Evolutionary conservation across 2,888 invertebrate species (phyloP), one percentile per base, ranked within the genome.

Genomic region (Melanargia galathea): DNA sequence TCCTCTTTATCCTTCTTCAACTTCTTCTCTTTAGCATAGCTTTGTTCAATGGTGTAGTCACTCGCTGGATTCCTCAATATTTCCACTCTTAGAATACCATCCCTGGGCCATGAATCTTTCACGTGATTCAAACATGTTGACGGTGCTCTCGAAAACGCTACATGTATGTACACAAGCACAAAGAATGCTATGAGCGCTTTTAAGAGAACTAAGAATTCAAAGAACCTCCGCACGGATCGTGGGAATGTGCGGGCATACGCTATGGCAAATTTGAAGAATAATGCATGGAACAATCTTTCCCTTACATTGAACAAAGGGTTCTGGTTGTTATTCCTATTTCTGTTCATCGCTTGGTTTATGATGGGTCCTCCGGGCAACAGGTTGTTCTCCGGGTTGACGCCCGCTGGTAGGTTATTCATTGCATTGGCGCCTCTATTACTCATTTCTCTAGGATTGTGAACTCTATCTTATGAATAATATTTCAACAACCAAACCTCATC

Each of bases 71-170:
- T 95, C 70, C 94, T 90, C 60, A 96, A 86, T 74, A 98, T 97
- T 89, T 98, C 98, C 13, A 98, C 97, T 68, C 98, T 92, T 18
- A 99, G 92, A 71, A 99, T 97, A 4, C 99, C 99, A 85, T 98
- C 97, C 66, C 97, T 92, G 0, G 99, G 99, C 99, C 99, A 99
- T 11, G 95, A 94, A 71, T 95, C 94, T 79, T 95, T 94, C 35
- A 98, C 94, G 82, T 97, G 95, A 80, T 97, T 95, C 73, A 99
- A 92, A 83, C 99, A 99, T 74, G 97, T 97, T 60, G 97, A 96
- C 7, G 99, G 98, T 66, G 97, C 94, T 77, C 97, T 94, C 51
- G 98, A 97, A 86, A 99, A 98, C 68, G 96, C 96, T 81, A 97
- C 94, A 81, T 99, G 99, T 78, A 99, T 97, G 83, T 99, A 99